Base-by-base conservation (phyloP, 2,113 vertebrate species). In the Callorhinus ursinus region DNA sequence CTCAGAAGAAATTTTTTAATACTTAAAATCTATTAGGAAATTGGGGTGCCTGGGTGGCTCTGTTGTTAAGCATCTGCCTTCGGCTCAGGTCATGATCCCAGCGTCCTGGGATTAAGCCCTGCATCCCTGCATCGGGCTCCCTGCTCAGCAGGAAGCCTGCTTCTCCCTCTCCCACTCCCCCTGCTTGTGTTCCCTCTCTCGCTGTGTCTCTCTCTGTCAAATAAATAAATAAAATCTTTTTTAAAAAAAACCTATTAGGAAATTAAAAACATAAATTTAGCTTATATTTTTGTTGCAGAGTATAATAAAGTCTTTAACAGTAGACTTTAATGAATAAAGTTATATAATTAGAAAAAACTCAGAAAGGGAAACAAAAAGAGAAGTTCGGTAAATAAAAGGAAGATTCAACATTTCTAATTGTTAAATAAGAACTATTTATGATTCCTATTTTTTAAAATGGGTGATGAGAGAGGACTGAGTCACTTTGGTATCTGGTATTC, bases 261-360 rank as follows among this genome's bases (percentile, higher is more conserved):
- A 87, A 87, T n/a, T 82, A 46, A 63, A 94, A 95, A 76, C 63
- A 21, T 79, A 55, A 91, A 83, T 39, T 76, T 51, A 71, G 33
- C 80, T 76, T 63, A 61, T 77, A 59, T 81, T 84, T 80, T 93
- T 95, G 21, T 46, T 74, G 24, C 9, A 77, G 82, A 79, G 0
- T 26, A 59, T 81, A 92, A 87, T 55, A 88, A 7, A 0, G 16
- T 79, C 16, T 71, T n/a, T 49, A 87, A 59, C 2, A 91, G 42
- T 86, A 92, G 67, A 67, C 18, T 93, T 88, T 81, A 2, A 90
- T 74, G 18, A 96, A 28, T 91, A 96, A 95, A 93, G 63, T 49
- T 67, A 67, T 28, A 28, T 77, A 22, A 82, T 55, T 85, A 95
- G 21, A 39, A 61, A 91, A 96, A 82, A 85, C 31, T 19, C 90